phyloP scores from a whole-genome alignment of 2,113 vertebrate genomes.

The Eulacestoma nigropectus region DNA sequence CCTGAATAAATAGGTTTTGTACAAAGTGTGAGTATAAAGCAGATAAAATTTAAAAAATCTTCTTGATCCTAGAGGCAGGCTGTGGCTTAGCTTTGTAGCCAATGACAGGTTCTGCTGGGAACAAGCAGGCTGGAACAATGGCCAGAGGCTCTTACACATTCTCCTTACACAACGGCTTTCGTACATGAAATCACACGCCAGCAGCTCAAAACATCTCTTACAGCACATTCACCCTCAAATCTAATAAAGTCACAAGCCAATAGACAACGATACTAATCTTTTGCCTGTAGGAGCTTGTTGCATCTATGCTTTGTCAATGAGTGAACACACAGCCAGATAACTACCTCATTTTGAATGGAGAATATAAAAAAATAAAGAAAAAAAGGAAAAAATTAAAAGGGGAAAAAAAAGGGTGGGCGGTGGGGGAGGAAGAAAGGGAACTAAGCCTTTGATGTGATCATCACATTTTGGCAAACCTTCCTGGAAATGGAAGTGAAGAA shows the following conservation, averaged over 20 bases:
- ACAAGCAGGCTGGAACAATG: not conserved
- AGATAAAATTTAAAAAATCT: not conserved
- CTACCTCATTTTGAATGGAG: not conserved
- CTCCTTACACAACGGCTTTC: not conserved
- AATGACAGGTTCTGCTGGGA: not conserved
- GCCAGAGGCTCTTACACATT: not conserved
- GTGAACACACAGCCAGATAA: not conserved
- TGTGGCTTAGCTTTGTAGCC: not conserved
- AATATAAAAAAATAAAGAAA: not conserved
- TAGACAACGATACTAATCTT: not conserved
- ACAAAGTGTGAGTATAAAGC: not conserved
- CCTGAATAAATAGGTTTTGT: not conserved
- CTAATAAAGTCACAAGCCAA: not conserved
- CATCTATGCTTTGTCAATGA: not conserved
- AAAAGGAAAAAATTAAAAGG: not conserved
- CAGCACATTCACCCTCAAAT: not conserved
- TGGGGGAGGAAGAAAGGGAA: not conserved
- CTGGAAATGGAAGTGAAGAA: not conserved
- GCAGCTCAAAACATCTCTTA: not conserved
- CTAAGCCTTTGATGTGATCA: not conserved
- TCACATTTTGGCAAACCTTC: not conserved
- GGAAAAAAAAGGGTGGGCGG: too few species aligned
- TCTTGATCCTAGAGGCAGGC: not conserved
- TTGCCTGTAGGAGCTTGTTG: not conserved
- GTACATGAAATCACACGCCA: rapidly evolving